Evolutionary conservation across 2,888 invertebrate genomes (phyloP).

Genomic region (Mythimna lalbum): DNA sequence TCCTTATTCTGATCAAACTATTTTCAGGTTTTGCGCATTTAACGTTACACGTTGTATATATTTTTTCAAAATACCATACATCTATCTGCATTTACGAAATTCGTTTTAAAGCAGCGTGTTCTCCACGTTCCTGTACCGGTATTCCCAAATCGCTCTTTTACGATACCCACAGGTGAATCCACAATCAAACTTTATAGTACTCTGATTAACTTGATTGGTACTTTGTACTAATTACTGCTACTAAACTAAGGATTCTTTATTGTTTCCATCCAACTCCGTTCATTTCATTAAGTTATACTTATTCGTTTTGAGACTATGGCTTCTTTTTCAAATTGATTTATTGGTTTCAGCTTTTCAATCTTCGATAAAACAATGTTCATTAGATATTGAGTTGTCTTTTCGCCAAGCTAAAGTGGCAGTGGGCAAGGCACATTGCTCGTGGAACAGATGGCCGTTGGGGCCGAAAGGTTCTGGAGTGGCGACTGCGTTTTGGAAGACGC

Average conservation of each 20-base stretch:
- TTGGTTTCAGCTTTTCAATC: not conserved
- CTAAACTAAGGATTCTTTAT: constrained; percentile 36
- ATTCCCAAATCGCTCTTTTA: constrained; percentile 20
- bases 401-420: too few species aligned
- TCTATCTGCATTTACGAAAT: not conserved
- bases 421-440: too few species aligned
- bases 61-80: not conserved
- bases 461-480: too few species aligned
- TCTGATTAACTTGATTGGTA: constrained; percentile 46
- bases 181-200: constrained; percentile 42
- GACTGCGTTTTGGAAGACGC: too few species aligned
- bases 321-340: constrained; percentile 9
- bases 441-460: too few species aligned
- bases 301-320: constrained; percentile 2
- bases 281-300: constrained; percentile 4
- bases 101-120: not conserved
- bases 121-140: not conserved
- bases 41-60: too few species aligned
- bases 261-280: constrained; percentile 15
- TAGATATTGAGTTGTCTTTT: too few species aligned
- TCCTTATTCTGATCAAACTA: too few species aligned
- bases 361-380: not conserved
- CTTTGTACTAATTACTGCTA: constrained; percentile 33
- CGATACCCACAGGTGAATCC: constrained; percentile 40
- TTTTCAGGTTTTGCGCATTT: too few species aligned